phyloP scores from a whole-genome alignment of 2,113 vertebrate species.

The Clinocottus analis region DNA sequence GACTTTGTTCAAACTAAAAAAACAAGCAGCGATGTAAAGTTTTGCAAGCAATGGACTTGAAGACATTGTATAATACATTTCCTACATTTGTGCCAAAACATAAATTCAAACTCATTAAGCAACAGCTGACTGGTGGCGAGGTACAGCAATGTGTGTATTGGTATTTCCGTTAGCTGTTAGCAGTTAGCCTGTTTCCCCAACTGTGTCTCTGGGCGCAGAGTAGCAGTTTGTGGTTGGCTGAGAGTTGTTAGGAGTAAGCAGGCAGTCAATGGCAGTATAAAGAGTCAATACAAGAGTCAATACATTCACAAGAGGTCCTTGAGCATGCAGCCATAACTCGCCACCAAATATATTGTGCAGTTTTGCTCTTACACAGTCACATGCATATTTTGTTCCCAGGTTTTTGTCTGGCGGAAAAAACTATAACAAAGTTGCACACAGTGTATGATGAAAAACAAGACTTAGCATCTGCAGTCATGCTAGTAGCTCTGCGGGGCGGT shows the following conservation, averaged over 20 bases:
- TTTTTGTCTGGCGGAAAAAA: background rate
- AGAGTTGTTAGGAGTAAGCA: background rate
- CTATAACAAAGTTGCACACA: constrained; percentile 3
- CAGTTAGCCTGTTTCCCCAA: background rate
- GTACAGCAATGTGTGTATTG: background rate
- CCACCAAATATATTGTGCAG: background rate
- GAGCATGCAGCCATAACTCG: background rate
- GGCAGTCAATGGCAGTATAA: background rate
- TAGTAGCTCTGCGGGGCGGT: background rate
- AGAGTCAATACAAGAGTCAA: background rate
- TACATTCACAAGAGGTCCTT: background rate
- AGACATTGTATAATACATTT: background rate
- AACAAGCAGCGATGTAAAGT: background rate
- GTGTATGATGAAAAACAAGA: background rate
- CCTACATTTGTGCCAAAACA: background rate
- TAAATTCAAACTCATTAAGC: background rate
- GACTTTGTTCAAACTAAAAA: background rate
- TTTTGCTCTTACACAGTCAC: background rate
- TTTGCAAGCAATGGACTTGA: background rate
- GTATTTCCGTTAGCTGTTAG: background rate
- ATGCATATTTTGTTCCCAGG: background rate
- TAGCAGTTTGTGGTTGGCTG: background rate
- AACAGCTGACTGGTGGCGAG: too few species aligned
- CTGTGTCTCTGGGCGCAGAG: background rate
- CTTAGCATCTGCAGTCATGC: too few species aligned